These are phyloP conservation scores for Slavum lentiscoides DNA, from an alignment of 2,888 invertebrate species.

Conservation along the genomic window DNA sequence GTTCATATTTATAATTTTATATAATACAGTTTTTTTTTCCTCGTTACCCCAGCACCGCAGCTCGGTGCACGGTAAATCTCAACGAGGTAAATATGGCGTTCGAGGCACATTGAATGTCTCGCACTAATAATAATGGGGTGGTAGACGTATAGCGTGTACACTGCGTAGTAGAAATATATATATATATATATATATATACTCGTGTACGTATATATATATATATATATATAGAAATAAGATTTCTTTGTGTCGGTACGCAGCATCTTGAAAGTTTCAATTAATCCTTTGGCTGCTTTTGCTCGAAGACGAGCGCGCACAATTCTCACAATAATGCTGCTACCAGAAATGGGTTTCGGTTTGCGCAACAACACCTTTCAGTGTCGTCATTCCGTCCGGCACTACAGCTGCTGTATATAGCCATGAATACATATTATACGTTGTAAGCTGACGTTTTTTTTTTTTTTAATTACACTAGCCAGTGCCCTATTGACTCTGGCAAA, in stretches of 20 bases:
- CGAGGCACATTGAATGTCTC: slow-evolving; percentile 8
- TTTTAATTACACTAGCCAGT: slow-evolving; percentile 16
- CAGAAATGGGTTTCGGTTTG: slow-evolving; percentile 1
- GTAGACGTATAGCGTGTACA: no score
- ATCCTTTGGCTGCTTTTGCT: slow-evolving; percentile 30
- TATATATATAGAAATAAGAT: background rate
- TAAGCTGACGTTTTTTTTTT: slow-evolving; percentile 23
- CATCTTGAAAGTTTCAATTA: slow-evolving; percentile 53
- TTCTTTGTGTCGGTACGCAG: slow-evolving; percentile 29
- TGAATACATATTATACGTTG: background rate
- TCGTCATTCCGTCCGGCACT: slow-evolving; percentile 14
- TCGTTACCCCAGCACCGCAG: background rate
- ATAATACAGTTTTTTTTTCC: background rate
- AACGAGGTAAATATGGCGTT: slow-evolving; percentile 21
- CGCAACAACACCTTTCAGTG: slow-evolving; percentile 25
- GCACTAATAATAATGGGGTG: no score
- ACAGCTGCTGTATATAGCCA: background rate
- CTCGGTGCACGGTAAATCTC: slow-evolving; percentile 10
- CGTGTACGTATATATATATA: background rate
- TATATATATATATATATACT: background rate
- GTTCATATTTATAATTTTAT: background rate
- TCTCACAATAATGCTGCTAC: background rate
- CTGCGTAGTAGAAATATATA: background rate
- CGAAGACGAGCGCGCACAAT: slow-evolving; percentile 1
- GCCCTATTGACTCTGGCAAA: no score